These are phyloP conservation scores for Drosophila kuntzei DNA, from an alignment of 2,888 invertebrate genomes.

Conservation along the genomic window DNA sequence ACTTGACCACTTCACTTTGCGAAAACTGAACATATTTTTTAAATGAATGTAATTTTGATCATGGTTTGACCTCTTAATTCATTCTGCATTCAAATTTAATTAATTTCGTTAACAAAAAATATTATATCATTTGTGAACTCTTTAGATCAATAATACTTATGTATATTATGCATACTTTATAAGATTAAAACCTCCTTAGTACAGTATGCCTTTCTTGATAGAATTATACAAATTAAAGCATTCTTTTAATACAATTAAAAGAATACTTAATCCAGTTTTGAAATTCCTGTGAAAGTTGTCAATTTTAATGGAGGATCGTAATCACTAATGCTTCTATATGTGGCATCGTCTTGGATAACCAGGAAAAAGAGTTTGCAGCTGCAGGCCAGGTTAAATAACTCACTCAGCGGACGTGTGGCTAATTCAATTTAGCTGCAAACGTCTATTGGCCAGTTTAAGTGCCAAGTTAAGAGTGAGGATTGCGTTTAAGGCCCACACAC, in stretches of 20 bases:
- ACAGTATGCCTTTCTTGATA: too few species aligned
- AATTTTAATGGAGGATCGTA: constrained; percentile 16
- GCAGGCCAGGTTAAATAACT: constrained; percentile 39
- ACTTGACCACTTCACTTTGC: too few species aligned
- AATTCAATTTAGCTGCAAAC: constrained; percentile 54
- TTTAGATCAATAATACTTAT: not conserved
- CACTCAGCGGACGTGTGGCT: constrained; percentile 37
- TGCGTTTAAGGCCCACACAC: constrained; percentile 51
- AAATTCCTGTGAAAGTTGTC: constrained; percentile 4
- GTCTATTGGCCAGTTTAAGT: constrained; percentile 52
- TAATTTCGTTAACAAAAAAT: too few species aligned
- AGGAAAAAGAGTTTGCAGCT: constrained; percentile 32
- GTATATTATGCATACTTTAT: not conserved
- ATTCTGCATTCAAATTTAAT: too few species aligned
- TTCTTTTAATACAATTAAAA: too few species aligned
- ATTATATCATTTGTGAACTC: too few species aligned
- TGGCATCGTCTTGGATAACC: constrained; percentile 1
- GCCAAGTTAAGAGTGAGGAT: constrained; percentile 47
- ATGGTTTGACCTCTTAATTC: too few species aligned
- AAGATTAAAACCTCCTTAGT: not conserved
- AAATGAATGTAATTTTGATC: too few species aligned
- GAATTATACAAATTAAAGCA: too few species aligned
- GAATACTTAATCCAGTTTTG: too few species aligned
- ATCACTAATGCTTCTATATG: not conserved
- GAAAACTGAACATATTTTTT: too few species aligned